Percentiles rank a stretch among this genome's conserved stretches.
These are phyloP conservation scores for Drosophila parvula DNA, from an alignment of 1,140 invertebrate species.

Conservation along the genomic window DNA sequence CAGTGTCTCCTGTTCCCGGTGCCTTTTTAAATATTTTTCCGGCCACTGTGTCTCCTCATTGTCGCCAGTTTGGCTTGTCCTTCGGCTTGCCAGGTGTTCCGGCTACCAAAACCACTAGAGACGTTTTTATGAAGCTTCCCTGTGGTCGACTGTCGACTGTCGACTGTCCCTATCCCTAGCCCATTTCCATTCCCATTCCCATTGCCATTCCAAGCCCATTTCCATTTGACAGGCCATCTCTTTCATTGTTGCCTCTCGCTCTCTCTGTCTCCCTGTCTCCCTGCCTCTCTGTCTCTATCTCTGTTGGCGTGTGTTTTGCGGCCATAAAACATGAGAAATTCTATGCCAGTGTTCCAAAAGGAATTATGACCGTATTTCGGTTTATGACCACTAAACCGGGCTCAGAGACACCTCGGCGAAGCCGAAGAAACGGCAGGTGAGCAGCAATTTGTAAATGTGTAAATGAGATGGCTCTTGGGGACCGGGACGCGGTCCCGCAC, in stretches of 20 bases:
- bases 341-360: conserved; percentile 54
- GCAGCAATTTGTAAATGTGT: conserved; percentile 72
- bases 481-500: too few species aligned
- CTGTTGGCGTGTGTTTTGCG: conserved; percentile 37
- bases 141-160: conserved; percentile 35
- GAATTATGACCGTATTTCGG: conserved; percentile 77
- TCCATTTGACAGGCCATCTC: conserved; percentile 9
- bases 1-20: conserved; percentile 27
- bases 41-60: conserved; percentile 2
- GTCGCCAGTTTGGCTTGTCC: not conserved
- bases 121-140: conserved; percentile 65
- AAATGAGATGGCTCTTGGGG: conserved; percentile 41
- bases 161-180: conserved; percentile 19
- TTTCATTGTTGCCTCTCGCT: not conserved
- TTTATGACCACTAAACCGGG: conserved; percentile 77
- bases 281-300: not conserved
- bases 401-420: conserved; percentile 35
- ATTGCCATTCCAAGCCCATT: conserved; percentile 12
- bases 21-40: conserved; percentile 1
- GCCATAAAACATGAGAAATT: conserved; percentile 73
- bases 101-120: conserved; percentile 58
- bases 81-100: not conserved
- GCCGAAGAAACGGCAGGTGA: conserved; percentile 16
- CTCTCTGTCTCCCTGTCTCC: not conserved
- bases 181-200: conserved; percentile 17